Conservation (phyloP, 1,140 invertebrate genomes). For the Myzus persicae region DNA sequence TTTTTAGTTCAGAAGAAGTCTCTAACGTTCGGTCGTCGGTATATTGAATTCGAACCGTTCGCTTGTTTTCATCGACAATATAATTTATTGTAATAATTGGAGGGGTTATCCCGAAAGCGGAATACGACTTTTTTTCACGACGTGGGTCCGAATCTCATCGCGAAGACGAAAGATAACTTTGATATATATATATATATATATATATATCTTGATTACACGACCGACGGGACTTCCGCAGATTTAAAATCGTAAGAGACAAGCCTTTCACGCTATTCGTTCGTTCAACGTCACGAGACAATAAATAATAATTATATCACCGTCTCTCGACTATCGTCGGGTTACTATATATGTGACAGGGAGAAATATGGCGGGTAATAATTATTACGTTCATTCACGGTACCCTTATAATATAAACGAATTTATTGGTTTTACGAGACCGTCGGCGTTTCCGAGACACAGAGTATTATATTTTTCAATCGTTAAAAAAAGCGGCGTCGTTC, state of each 20-base stretch:
- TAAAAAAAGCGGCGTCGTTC: not conserved
- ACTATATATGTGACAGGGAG: not conserved
- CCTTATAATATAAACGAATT: not conserved
- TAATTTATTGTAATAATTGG: too few species aligned
- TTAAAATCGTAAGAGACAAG: not conserved
- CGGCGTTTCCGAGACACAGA: not conserved
- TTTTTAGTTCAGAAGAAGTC: too few species aligned
- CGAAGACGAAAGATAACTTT: too few species aligned
- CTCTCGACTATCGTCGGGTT: not conserved
- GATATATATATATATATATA: too few species aligned
- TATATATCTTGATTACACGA: too few species aligned
- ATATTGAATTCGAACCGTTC: too few species aligned
- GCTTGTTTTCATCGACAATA: too few species aligned
- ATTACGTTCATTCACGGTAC: not conserved
- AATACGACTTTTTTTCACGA: too few species aligned
- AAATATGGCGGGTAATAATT: not conserved
- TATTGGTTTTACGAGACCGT: not conserved
- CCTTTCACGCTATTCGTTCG: too few species aligned
- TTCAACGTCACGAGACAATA: not conserved
- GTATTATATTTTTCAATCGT: not conserved
- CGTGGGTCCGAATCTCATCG: too few species aligned
- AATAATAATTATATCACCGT: not conserved
- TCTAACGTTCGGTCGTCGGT: too few species aligned
- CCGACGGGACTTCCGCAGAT: not conserved
- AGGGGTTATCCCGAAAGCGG: too few species aligned